Conservation (phyloP, 2,797 vertebrate species). For the Micrastur ruficollis region DNA sequence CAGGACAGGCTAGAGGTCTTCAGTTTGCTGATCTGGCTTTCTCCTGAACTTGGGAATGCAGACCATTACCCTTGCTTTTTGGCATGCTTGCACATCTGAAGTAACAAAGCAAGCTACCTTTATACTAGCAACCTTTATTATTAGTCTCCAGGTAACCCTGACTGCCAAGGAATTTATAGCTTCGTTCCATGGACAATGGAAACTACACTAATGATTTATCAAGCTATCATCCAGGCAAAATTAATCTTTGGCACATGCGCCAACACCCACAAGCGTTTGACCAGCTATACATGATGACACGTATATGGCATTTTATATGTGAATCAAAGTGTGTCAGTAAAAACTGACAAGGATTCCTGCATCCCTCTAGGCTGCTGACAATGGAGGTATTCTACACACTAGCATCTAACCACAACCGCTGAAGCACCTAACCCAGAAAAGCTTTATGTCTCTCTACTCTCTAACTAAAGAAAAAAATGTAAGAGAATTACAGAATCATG, state of each 20-base stretch:
- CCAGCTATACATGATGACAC: neutral
- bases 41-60: neutral
- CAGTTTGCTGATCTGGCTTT: conserved; percentile 2
- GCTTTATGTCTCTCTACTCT: neutral
- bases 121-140: conserved; percentile 15
- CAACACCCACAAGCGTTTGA: neutral
- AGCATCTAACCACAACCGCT: neutral
- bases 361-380: neutral
- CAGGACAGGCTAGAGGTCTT: neutral
- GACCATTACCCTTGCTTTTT: neutral
- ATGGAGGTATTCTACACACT: neutral
- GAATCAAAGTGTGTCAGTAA: neutral
- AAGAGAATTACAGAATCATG: neutral
- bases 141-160: conserved; percentile 32
- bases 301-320: neutral
- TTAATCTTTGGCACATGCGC: neutral
- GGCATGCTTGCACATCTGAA: neutral
- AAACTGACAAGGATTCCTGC: neutral
- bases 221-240: conserved; percentile 19
- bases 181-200: neutral
- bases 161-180: conserved; percentile 58
- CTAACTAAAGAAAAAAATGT: conserved; percentile 5
- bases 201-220: conserved; percentile 8
- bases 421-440: neutral
- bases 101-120: conserved; percentile 31